Conservation (phyloP, 2,888 invertebrate species). For the Euclidia mi region DNA sequence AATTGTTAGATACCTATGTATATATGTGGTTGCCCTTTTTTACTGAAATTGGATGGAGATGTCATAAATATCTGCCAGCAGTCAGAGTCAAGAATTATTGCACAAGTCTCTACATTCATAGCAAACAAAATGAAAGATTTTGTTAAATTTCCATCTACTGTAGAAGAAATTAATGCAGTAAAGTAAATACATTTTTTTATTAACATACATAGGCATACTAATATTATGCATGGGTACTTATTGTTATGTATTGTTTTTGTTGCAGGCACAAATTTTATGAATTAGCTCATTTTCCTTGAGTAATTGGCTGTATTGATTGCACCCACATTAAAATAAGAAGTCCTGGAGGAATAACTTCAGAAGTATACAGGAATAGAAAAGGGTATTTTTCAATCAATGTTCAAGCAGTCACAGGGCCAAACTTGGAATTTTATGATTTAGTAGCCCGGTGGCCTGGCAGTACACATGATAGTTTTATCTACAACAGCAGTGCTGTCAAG, state of each 20-base stretch:
- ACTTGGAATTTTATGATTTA: too few species aligned
- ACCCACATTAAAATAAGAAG: slow-evolving; percentile 51
- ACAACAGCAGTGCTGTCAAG: too few species aligned
- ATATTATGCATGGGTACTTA: too few species aligned
- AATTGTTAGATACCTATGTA: too few species aligned
- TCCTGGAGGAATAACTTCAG: slow-evolving; percentile 41
- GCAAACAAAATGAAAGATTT: slow-evolving; percentile 27
- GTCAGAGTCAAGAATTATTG: slow-evolving; percentile 38
- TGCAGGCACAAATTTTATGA: slow-evolving; percentile 28
- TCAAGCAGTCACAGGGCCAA: too few species aligned
- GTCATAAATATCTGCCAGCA: neutral
- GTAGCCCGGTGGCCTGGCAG: too few species aligned
- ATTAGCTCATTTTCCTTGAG: slow-evolving; percentile 35
- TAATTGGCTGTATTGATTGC: slow-evolving; percentile 45
- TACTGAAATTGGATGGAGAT: neutral
- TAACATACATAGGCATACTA: too few species aligned
- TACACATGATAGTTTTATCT: too few species aligned
- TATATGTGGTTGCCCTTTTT: too few species aligned
- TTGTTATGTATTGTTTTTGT: too few species aligned
- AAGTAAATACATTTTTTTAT: slow-evolving; percentile 6
- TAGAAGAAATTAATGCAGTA: slow-evolving; percentile 17
- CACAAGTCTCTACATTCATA: slow-evolving; percentile 29
- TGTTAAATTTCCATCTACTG: slow-evolving; percentile 34
- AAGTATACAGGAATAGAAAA: slow-evolving; percentile 17
- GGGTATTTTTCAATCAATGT: too few species aligned